These are phyloP conservation scores for Spodoptera picta DNA, from an alignment of 2,888 invertebrate species.

Conservation along the genomic window DNA sequence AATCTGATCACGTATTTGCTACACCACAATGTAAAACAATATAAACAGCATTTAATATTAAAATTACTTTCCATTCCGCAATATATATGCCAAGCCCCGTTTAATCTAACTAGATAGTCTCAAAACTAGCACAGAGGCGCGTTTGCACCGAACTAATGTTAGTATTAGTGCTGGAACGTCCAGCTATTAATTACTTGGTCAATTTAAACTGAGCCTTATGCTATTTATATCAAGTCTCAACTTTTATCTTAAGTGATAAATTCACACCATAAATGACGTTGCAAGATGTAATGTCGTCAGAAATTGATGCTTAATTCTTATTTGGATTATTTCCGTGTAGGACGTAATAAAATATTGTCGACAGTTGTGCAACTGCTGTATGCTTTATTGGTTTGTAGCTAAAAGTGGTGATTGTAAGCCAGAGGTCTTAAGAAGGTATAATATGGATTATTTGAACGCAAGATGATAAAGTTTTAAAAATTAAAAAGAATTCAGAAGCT, in stretches of 20 bases:
- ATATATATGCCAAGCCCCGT: neutral
- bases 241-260: conserved; percentile 40
- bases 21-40: too few species aligned
- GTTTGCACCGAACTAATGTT: conserved; percentile 4
- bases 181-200: conserved; percentile 23
- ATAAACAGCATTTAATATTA: too few species aligned
- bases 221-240: conserved; percentile 54
- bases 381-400: neutral
- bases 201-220: conserved; percentile 40
- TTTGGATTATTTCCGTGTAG: conserved; percentile 39
- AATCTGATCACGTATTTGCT: too few species aligned
- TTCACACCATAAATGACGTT: conserved; percentile 38
- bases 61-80: too few species aligned
- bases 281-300: conserved; percentile 36
- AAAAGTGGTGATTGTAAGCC: neutral
- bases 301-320: conserved; percentile 29
- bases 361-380: conserved; percentile 22
- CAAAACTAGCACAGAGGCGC: neutral
- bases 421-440: too few species aligned
- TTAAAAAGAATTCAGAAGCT: too few species aligned
- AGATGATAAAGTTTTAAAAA: too few species aligned
- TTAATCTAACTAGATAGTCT: neutral
- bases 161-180: neutral
- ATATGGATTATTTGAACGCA: too few species aligned
- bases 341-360: conserved; percentile 14